Evolutionary conservation across 2,888 invertebrate genomes (phyloP), one percentile per base, ranked within the genome.

Genomic region (Tenthredo distinguenda): DNA sequence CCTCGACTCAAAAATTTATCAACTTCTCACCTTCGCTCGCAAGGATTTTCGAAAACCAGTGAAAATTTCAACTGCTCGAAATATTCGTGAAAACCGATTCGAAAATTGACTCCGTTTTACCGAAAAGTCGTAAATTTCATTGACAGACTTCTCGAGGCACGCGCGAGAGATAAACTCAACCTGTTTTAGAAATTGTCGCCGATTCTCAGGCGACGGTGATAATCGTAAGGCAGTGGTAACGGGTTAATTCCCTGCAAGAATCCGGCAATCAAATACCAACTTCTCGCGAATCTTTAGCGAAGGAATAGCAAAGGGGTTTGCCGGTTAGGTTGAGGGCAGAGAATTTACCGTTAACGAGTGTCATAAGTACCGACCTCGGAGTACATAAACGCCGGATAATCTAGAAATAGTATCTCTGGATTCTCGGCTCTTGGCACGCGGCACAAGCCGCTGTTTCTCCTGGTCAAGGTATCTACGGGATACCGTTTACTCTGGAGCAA

Each of bases 381-480:
- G 88, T 88, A 88, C 90, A 90, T 88, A 89, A 92, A 91, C 90
- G 91, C 89, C 88, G 89, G 91, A 90, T 92, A 91, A 91, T 92
- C 91, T 90, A 88, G 91, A 91, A 91, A 91, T 90, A 90, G 90
- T 90, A 90, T 90, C 90, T 89, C 71, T 47, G 15, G 68, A 40
- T 81, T 81, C 62, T 81, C 15, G 81, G 43, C 21, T 50, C 83
- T 83, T 68, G 81, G 81, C 81, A 31, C 81, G 58, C 37, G 81
- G 81, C 62, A 40, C 77, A n/a, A 6, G 50, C 55, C 77, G 34
- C 12, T 81, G 37, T 81, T 21, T 58, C 62, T 81, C 26, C 21
- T 40, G 21, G 21, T 21, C 74, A 21, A 18, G 43, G 43, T 74
- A 74, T 74, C 74, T 43, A 74, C 43, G 21, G 43, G 72, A 74